Percentiles rank a stretch among this genome's conserved stretches.
phyloP scores from a whole-genome alignment of 2,113 vertebrate species.

The Blennius ocellaris region DNA sequence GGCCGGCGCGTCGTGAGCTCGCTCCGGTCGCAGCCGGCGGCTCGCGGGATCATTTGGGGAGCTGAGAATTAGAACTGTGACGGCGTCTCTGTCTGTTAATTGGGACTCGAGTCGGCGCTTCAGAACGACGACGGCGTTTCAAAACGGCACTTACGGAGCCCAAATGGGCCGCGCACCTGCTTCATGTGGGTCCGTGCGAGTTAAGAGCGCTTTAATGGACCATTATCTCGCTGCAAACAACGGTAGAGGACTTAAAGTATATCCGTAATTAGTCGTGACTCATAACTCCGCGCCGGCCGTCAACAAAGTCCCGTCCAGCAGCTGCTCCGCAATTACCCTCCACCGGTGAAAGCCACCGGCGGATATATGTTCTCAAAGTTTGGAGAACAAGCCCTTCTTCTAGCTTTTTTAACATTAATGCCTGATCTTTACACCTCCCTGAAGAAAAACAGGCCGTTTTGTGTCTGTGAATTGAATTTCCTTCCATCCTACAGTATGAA shows the following conservation, averaged over 20 bases:
- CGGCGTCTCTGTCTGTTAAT: not conserved
- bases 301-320: conserved; percentile 48
- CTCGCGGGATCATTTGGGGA: not conserved
- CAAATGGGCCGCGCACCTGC: conserved; percentile 49
- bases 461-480: too few relatives aligned
- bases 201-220: conserved; percentile 53
- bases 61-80: conserved; percentile 1
- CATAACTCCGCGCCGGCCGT: conserved; percentile 34
- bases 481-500: too few relatives aligned
- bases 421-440: too few relatives aligned
- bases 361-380: conserved; percentile 8
- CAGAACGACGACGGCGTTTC: conserved; percentile 32
- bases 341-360: not conserved
- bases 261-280: conserved; percentile 60
- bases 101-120: conserved; percentile 9
- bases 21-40: not conserved
- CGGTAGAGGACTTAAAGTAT: conserved; percentile 53
- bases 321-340: conserved; percentile 40
- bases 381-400: not conserved
- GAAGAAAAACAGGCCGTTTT: too few relatives aligned
- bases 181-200: conserved; percentile 29
- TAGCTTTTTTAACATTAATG: too few relatives aligned
- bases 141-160: conserved; percentile 37
- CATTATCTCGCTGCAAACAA: conserved; percentile 47
- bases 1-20: not conserved